A percentile compares a stretch with the other conserved stretches of the same genome.
phyloP scores from a whole-genome alignment of 2,888 invertebrate species.

The Teleogryllus oceanicus region DNA sequence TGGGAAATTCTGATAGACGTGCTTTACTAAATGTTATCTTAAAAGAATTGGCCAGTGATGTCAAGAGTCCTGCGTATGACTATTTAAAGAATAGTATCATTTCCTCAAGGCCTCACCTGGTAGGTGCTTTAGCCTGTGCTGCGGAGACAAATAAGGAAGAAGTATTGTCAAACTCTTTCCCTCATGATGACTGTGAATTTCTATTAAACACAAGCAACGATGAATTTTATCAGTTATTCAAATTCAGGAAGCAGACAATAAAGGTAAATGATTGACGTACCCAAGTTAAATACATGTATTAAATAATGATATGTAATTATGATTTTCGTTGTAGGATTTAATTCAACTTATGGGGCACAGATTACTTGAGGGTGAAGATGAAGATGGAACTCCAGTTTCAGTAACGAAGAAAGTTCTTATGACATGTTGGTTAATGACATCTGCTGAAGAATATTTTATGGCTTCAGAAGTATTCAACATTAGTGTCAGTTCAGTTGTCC shows the following conservation, averaged over 20 bases:
- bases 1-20: not conserved
- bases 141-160: not conserved
- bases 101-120: not conserved
- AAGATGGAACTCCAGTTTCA: slow-evolving; percentile 28
- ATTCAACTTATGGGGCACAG: slow-evolving; percentile 27
- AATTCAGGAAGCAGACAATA: slow-evolving; percentile 28
- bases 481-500: slow-evolving; percentile 25
- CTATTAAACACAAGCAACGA: slow-evolving; percentile 22
- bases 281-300: not conserved
- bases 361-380: slow-evolving; percentile 20
- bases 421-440: slow-evolving; percentile 33
- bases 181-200: slow-evolving; percentile 19
- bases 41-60: not conserved
- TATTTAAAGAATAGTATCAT: not conserved
- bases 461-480: slow-evolving; percentile 30
- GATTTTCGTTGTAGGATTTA: slow-evolving; percentile 28
- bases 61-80: not conserved
- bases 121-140: not conserved
- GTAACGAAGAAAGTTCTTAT: slow-evolving; percentile 32
- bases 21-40: not conserved
- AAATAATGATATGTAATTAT: not conserved
- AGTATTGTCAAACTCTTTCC: not conserved
- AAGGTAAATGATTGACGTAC: not conserved
- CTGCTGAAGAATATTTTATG: slow-evolving; percentile 23
- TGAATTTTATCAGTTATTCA: slow-evolving; percentile 29